Evolutionary conservation across 2,113 vertebrate genomes (phyloP).

Genomic region (Rhinopomastus cyanomelas): DNA sequence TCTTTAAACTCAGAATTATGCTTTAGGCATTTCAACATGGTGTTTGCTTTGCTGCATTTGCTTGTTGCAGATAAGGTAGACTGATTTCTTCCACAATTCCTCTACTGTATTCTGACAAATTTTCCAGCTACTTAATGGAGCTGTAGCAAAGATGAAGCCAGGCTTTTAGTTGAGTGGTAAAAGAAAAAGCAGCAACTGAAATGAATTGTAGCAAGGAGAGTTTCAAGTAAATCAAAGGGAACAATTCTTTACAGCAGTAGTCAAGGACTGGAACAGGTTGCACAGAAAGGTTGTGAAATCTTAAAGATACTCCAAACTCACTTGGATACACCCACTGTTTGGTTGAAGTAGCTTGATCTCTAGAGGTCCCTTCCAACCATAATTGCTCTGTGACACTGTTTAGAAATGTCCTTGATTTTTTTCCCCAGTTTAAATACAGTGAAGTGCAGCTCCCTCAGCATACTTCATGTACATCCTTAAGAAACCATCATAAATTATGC

Average conservation of each 20-base stretch:
- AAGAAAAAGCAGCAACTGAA: neutral
- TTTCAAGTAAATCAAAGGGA: neutral
- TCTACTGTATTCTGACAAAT: neutral
- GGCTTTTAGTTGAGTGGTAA: neutral
- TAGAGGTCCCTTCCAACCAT: neutral
- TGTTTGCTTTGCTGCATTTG: neutral
- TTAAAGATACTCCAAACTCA: neutral
- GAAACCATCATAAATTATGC: neutral
- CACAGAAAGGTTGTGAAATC: neutral
- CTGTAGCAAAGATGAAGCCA: neutral
- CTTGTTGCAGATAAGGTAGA: neutral
- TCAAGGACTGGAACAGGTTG: neutral
- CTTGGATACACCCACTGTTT: neutral
- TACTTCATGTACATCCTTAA: neutral
- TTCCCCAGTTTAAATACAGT: neutral
- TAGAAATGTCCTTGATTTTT: neutral
- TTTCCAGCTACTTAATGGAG: neutral
- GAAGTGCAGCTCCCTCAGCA: neutral
- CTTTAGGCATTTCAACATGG: neutral
- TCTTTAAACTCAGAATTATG: neutral
- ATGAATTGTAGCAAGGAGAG: neutral
- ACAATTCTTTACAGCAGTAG: neutral
- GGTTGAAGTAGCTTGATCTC: neutral
- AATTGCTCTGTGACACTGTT: neutral
- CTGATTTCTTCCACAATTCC: neutral